A percentile compares a stretch with the other conserved stretches of the same genome.
These are phyloP conservation scores for Zaprionus capensis DNA, from an alignment of 1,140 invertebrate species.

Conservation along the genomic window DNA sequence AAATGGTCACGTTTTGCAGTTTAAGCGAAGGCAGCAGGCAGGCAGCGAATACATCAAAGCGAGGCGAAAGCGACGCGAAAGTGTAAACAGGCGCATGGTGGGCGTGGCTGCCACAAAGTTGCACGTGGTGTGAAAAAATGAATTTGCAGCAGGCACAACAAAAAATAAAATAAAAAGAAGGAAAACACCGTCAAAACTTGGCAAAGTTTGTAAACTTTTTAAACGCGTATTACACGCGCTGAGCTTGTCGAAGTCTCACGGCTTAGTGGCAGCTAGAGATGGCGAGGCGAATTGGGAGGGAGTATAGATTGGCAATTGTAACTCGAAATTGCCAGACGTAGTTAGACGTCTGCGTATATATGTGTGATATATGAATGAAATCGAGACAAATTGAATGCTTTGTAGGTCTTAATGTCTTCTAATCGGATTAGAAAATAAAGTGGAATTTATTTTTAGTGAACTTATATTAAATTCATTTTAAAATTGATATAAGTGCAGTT, in stretches of 20 bases:
- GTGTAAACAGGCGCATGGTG: conserved; percentile 75
- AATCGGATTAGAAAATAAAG: no score
- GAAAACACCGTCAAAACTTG: conserved; percentile 62
- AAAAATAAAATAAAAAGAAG: conserved; percentile 25
- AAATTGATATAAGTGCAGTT: no score
- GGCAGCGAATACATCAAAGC: conserved; percentile 75
- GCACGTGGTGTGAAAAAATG: conserved; percentile 58
- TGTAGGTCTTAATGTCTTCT: not conserved
- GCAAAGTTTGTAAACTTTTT: conserved; percentile 82
- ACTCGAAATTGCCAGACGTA: conserved; percentile 23
- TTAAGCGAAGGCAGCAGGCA: conserved; percentile 59
- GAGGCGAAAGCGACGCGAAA: conserved; percentile 59
- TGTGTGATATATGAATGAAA: not conserved
- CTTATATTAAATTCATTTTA: no score
- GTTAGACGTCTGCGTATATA: conserved; percentile 1
- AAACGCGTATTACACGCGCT: conserved; percentile 80
- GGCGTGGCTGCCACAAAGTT: conserved; percentile 65
- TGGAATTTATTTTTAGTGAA: no score
- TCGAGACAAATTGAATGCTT: not conserved
- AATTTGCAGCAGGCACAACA: conserved; percentile 60
- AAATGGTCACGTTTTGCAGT: conserved; percentile 81
- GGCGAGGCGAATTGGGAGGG: not conserved
- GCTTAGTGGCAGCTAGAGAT: conserved; percentile 41
- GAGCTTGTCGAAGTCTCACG: conserved; percentile 68
- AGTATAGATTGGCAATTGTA: not conserved